Evolutionary conservation across 2,113 vertebrate species (phyloP).

Genomic region (Pelobates fuscus): DNA sequence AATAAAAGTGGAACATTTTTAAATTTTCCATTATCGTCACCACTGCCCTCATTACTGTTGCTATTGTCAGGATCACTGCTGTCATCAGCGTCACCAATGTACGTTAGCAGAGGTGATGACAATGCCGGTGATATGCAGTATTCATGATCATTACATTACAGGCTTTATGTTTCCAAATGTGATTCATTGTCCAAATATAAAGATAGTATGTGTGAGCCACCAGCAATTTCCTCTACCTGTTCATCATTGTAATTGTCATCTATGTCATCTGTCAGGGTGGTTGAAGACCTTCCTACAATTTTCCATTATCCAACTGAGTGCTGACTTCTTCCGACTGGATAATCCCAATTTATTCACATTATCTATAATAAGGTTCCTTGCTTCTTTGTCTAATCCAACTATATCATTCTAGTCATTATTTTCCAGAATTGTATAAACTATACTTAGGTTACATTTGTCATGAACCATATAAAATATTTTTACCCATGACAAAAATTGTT

Average conservation of each 20-base stretch:
- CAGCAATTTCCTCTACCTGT: not conserved
- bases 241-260: not conserved
- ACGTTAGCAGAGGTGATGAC: not conserved
- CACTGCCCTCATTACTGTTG: not conserved
- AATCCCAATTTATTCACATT: too few relatives aligned
- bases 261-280: not conserved
- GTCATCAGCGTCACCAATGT: not conserved
- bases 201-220: not conserved
- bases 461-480: too few relatives aligned
- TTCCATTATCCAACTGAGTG: not conserved
- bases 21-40: too few relatives aligned
- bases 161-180: not conserved
- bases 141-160: not conserved
- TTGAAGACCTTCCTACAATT: not conserved
- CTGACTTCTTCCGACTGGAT: not conserved
- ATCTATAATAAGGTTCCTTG: too few relatives aligned
- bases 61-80: not conserved
- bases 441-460: too few relatives aligned
- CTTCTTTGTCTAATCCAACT: too few relatives aligned
- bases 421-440: too few relatives aligned
- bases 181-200: constrained; percentile 16
- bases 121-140: not conserved
- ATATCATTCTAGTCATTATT: too few relatives aligned
- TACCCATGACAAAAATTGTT: too few relatives aligned
- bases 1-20: not conserved